Evolutionary conservation across 2,797 vertebrate genomes (phyloP), one percentile per base, ranked within the genome.

Genomic region (Lophotriccus pileatus): DNA sequence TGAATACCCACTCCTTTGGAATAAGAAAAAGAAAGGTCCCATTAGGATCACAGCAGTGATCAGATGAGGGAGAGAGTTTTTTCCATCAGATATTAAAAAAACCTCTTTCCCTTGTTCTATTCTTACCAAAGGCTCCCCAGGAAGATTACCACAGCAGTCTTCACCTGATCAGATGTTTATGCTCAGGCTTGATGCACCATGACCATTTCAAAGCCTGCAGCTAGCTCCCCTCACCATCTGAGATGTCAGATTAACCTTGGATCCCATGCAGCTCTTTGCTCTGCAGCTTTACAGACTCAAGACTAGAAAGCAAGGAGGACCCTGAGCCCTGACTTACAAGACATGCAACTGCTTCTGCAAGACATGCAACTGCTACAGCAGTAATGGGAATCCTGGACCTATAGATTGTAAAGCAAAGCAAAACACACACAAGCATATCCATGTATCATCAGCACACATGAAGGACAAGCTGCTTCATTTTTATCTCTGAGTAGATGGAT

Each of bases 1-100:
- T 98, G 83, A 99, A 98, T 46, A 98, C 98, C 99, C 99, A 99
- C 30, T 98, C 98, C 99, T 99, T 97, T 25, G 60, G 64, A 80
- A 92, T 47, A 63, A 89, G 59, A 79, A 87, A 85, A 87, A 92
- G n/a, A 74, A 77, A 46, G 10, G 64, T 79, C 88, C 34, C 24
- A 22, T 96, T 88, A 95, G n/a, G 62, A 86, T 59, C 27, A 24
- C n/a, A 74, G 43, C 1, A 27, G 41, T 32, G 18, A 82, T 18
- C 21, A 82, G 37, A 23, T 32, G 24, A 72, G n/a, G 9, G 22
- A 63, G 22, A 67, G 21, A 75, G 34, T 36, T 81, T 80, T 81
- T 88, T 46, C 47, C 59, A 39, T 47, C 23, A 76, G n/a, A 7
- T 50, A 92, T 47, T 78, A 75, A 1, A 50, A 74, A 87, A 68